These are phyloP conservation scores for Ondatra zibethicus DNA, from an alignment of 2,113 vertebrate species.

Conservation along the genomic window DNA sequence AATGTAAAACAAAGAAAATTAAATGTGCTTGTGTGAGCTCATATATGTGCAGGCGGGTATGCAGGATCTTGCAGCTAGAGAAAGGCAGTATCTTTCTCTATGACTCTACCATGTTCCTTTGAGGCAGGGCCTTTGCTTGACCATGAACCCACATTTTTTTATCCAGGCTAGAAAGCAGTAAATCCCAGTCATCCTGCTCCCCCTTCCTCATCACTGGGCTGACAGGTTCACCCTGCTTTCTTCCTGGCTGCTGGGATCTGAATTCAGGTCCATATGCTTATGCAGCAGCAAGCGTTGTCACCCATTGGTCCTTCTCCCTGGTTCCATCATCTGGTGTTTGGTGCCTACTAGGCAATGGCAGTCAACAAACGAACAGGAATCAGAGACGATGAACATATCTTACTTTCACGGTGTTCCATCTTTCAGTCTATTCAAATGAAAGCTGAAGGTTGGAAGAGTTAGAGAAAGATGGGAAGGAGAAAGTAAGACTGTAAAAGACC, in stretches of 20 bases:
- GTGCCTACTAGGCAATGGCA: not conserved
- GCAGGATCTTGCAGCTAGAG: too few species aligned
- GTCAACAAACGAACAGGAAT: not conserved
- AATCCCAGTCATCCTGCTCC: not conserved
- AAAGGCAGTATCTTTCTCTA: too few species aligned
- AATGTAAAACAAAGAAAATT: not conserved
- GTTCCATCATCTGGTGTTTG: not conserved
- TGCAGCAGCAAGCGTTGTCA: too few species aligned
- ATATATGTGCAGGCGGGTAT: not conserved
- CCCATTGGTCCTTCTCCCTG: not conserved
- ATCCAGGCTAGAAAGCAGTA: not conserved
- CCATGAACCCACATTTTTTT: not conserved
- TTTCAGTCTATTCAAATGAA: not conserved
- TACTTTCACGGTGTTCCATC: not conserved
- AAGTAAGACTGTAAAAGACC: not conserved
- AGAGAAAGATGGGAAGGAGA: not conserved
- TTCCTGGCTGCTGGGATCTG: not conserved
- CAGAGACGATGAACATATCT: not conserved
- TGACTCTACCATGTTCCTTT: not conserved
- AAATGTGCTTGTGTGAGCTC: not conserved
- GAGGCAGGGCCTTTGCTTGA: not conserved
- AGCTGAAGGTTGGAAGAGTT: not conserved
- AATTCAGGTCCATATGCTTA: not conserved
- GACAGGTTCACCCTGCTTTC: not conserved
- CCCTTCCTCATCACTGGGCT: fast-evolving